Evolutionary conservation across 1,140 invertebrate species (phyloP), one percentile per base, ranked within the genome.

Genomic region (Anoplophora glabripennis): DNA sequence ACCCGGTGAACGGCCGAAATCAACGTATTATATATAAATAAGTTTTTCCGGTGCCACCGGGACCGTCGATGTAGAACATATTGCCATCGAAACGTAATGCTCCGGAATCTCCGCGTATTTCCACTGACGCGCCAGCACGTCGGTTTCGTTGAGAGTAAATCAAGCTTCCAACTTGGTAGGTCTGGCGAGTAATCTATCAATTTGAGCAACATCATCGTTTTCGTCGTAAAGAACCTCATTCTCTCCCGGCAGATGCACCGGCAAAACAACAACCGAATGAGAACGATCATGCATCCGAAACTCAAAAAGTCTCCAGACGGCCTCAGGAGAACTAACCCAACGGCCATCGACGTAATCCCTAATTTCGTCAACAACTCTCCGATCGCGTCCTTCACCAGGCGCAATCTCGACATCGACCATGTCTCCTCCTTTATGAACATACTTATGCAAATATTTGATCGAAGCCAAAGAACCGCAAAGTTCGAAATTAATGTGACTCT

Each of bases 1-100:
- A 34, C 18, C 8, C 5, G 3, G 21, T 36, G 45, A 0, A 68
- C 7, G 12, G 57, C 15, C 40, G 59, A 21, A 11, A 67, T 57
- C 11, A 73, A 14, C 1, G 45, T 44, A 44, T 61, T 71, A 40
- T 68, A n/a, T n/a, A 65, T 12, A 72, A 17, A 52, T 53, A 67
- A 14, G 66, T 71, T 51, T 72, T 70, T 1, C 69, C 70, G 35
- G 60, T 65, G n/a, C 67, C 64, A 15, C 66, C 65, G 1, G 60
- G 61, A 15, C 66, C 66, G 44, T 72, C 66, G 11, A 70, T 33
- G 49, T 55, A 70, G 44, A 65, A 55, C 9, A 41, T n/a, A 40
- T 53, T 53, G 3, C 18, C n/a, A 7, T 12, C n/a, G 15, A 3
- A 28, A 5, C 5, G 5, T 28, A 28, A 28, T 3, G 5, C 5